Conservation (phyloP, 2,888 invertebrate genomes). For the Flexamia atlantica region DNA sequence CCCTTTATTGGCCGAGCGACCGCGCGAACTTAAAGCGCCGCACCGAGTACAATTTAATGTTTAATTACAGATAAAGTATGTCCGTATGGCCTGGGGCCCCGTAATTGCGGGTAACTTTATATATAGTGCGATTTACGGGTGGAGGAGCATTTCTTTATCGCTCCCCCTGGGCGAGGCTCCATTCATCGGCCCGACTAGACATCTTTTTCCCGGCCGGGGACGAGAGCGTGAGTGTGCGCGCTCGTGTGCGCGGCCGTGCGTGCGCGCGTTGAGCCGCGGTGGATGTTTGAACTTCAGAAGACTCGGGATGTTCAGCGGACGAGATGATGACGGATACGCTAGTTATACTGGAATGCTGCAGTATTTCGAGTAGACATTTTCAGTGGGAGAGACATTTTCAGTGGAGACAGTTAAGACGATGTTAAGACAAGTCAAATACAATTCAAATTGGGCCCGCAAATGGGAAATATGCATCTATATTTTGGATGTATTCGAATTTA, state of each 20-base stretch:
- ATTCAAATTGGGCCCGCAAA: no score
- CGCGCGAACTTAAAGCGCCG: constrained; percentile 55
- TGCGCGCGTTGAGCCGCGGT: no score
- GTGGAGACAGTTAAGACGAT: no score
- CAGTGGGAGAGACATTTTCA: no score
- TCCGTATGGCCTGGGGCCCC: constrained; percentile 19
- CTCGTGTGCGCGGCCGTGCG: neutral
- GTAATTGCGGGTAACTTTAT: constrained; percentile 53
- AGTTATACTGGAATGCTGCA: no score
- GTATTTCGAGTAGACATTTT: no score
- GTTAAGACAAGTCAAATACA: no score
- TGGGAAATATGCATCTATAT: no score
- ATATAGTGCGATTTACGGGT: constrained; percentile 42
- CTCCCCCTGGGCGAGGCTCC: constrained; percentile 6
- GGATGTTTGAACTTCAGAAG: no score
- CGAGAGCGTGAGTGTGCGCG: neutral
- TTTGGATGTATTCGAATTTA: no score
- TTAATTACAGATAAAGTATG: constrained; percentile 59
- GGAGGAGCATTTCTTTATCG: constrained; percentile 45
- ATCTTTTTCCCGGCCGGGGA: constrained; percentile 26
- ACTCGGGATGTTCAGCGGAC: no score
- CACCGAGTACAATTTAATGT: constrained; percentile 51
- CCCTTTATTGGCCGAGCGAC: constrained; percentile 14
- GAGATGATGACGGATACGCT: no score
- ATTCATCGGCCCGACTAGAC: constrained; percentile 30